phyloP scores from a whole-genome alignment of 2,113 vertebrate genomes.

The Petrocephalus zakoni region DNA sequence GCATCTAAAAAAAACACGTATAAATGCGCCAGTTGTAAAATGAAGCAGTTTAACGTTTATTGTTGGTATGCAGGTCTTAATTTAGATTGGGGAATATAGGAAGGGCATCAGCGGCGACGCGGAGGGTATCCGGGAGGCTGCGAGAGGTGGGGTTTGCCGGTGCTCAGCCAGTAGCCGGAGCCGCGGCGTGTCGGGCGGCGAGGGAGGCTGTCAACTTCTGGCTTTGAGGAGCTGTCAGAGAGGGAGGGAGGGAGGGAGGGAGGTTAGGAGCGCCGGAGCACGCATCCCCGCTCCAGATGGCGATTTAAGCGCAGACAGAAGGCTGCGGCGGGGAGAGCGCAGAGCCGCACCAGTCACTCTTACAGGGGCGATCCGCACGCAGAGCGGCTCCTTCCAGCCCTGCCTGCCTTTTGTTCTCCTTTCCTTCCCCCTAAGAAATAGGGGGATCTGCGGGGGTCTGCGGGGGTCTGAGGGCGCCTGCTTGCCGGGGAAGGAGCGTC shows the following conservation, averaged over 20 bases:
- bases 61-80: background rate
- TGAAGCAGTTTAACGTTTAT: background rate
- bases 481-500: slow-evolving; percentile 30
- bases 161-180: slow-evolving; percentile 26
- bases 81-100: background rate
- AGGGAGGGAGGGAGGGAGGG: slow-evolving; percentile 49
- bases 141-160: slow-evolving; percentile 21
- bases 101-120: background rate
- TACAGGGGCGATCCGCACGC: slow-evolving; percentile 43
- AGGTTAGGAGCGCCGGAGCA: slow-evolving; percentile 44
- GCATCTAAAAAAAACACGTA: background rate
- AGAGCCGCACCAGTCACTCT: slow-evolving; percentile 36
- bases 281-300: slow-evolving; percentile 65
- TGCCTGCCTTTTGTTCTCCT: background rate
- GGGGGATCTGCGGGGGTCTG: background rate
- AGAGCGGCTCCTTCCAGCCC: slow-evolving; percentile 11
- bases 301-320: slow-evolving; percentile 74
- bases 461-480: slow-evolving; percentile 11
- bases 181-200: slow-evolving; percentile 29
- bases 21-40: background rate
- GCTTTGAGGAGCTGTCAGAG: slow-evolving; percentile 34
- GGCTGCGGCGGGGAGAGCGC: slow-evolving; percentile 59
- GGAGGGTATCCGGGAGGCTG: slow-evolving; percentile 10
- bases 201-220: slow-evolving; percentile 40
- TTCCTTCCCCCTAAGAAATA: background rate